These are phyloP conservation scores for Thamnophis sirtalis DNA, from an alignment of 2,113 vertebrate species.

Conservation along the genomic window DNA sequence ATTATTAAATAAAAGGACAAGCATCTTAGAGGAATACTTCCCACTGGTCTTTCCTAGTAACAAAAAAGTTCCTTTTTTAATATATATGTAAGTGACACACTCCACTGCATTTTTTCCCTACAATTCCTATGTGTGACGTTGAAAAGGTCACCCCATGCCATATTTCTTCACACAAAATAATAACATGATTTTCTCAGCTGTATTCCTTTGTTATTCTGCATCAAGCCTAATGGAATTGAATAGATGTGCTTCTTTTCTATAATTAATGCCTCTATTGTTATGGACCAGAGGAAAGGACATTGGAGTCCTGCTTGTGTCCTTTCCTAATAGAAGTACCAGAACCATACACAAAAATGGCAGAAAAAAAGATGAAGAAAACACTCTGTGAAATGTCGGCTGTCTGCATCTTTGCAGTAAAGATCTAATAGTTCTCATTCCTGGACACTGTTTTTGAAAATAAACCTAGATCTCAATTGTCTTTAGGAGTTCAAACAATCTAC, in stretches of 20 bases:
- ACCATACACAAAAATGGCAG: background rate
- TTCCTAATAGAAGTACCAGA: background rate
- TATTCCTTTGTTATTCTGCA: background rate
- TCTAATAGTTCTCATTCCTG: background rate
- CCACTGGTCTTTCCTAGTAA: background rate
- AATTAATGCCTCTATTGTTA: background rate
- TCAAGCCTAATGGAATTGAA: background rate
- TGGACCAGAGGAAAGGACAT: background rate
- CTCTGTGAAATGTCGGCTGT: background rate
- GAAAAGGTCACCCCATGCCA: slow-evolving; percentile 20
- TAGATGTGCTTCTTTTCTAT: background rate
- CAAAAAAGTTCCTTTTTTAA: background rate
- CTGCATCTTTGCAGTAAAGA: background rate
- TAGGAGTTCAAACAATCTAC: background rate
- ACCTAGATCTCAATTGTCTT: background rate
- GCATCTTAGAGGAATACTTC: background rate
- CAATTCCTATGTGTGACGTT: background rate
- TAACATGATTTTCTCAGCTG: background rate
- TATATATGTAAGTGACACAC: background rate
- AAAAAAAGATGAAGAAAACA: background rate
- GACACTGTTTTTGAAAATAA: background rate
- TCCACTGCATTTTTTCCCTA: background rate
- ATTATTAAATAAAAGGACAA: too few species aligned
- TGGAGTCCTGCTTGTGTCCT: background rate
- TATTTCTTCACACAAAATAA: background rate